These are phyloP conservation scores for Microlaimidae sp. DNA, from an alignment of 2,888 invertebrate genomes.

Conservation along the genomic window DNA sequence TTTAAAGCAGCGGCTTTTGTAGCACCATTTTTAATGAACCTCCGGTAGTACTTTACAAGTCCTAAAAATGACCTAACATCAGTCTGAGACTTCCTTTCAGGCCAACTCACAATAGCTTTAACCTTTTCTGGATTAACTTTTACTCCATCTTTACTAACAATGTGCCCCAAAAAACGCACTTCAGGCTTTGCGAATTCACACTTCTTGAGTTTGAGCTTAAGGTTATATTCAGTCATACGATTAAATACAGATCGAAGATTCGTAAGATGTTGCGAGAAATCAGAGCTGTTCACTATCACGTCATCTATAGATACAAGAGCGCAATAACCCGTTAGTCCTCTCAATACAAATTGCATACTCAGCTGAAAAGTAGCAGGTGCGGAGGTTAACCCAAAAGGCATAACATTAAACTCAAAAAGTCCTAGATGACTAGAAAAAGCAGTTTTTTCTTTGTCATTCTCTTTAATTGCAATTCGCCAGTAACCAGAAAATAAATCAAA, in stretches of 20 bases:
- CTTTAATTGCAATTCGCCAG: slow-evolving; percentile 16
- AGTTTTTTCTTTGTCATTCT: slow-evolving; percentile 17
- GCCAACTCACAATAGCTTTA: background rate
- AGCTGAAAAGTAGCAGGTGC: slow-evolving; percentile 21
- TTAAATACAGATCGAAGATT: background rate
- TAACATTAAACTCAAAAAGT: slow-evolving; percentile 21
- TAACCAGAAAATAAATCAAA: slow-evolving; percentile 17
- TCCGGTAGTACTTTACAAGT: background rate
- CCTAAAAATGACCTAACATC: background rate
- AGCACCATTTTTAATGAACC: background rate
- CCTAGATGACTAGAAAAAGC: slow-evolving; percentile 19
- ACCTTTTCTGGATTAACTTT: background rate
- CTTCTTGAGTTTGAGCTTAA: background rate
- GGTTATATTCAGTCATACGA: background rate
- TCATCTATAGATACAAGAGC: background rate
- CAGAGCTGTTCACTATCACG: background rate
- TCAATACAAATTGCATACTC: slow-evolving; percentile 17
- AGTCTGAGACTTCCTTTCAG: background rate
- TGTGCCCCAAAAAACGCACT: background rate
- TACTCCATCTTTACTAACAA: background rate
- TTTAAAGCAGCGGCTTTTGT: background rate
- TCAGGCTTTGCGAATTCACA: background rate
- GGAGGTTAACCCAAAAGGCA: slow-evolving; percentile 24
- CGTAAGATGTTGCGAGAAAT: background rate
- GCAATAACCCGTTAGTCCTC: background rate